A percentile compares a stretch with the other conserved stretches of the same genome.
phyloP scores from a whole-genome alignment of 2,888 invertebrate genomes.

The Acanthosepion pharaonis region DNA sequence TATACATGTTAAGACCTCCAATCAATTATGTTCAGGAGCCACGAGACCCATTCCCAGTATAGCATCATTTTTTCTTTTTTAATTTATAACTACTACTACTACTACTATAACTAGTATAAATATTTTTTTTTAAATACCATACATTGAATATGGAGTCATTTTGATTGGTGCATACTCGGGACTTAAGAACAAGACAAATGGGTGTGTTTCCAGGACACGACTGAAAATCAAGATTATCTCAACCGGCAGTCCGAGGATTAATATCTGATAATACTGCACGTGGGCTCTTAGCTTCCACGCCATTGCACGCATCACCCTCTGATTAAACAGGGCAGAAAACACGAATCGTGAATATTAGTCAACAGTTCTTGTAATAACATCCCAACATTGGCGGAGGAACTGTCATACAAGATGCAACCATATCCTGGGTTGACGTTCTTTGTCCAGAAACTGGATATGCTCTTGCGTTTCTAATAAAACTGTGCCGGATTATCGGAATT shows the following conservation, averaged over 20 bases:
- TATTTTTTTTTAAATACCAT: too few relatives aligned
- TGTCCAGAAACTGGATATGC: background rate
- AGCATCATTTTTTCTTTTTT: too few relatives aligned
- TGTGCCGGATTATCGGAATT: background rate
- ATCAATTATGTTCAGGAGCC: too few relatives aligned
- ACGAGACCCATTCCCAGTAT: too few relatives aligned
- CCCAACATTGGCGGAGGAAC: background rate
- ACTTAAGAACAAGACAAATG: too few relatives aligned
- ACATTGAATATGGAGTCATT: too few relatives aligned
- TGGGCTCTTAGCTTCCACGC: background rate
- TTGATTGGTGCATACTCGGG: too few relatives aligned
- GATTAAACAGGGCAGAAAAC: background rate
- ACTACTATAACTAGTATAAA: too few relatives aligned
- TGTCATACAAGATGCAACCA: background rate
- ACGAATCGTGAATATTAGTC: background rate
- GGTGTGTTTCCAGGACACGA: too few relatives aligned
- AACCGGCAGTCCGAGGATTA: background rate
- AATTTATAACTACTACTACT: too few relatives aligned
- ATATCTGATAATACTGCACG: background rate
- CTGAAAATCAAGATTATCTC: too few relatives aligned
- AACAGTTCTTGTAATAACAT: background rate
- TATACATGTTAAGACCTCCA: too few relatives aligned
- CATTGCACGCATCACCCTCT: background rate
- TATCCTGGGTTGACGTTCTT: background rate
- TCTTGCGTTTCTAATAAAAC: background rate